Evolutionary conservation across 1,140 invertebrate genomes (phyloP).

Genomic region (Laupala kohalensis): DNA sequence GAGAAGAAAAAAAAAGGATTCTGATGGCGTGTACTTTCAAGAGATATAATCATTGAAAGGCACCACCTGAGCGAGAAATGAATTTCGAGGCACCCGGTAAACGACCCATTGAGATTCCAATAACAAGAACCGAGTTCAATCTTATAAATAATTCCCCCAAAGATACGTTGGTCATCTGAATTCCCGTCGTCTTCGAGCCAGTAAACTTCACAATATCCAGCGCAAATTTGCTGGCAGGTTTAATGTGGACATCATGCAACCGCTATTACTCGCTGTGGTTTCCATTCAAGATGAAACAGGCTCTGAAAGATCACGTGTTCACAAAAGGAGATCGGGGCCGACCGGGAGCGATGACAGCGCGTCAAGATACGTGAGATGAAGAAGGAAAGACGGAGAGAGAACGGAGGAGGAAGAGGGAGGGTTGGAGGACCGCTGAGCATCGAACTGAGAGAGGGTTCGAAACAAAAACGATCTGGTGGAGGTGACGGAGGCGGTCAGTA

Average conservation of each 20-base stretch:
- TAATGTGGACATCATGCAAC: background rate
- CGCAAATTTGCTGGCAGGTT: background rate
- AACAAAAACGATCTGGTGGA: background rate
- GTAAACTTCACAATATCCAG: background rate
- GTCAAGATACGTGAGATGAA: background rate
- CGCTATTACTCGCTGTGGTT: background rate
- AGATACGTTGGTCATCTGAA: background rate
- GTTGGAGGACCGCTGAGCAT: background rate
- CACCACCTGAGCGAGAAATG: too few species aligned
- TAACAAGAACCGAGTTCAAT: background rate
- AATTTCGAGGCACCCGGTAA: too few species aligned
- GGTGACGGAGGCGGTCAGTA: too few species aligned
- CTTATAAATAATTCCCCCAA: background rate
- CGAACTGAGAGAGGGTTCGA: background rate
- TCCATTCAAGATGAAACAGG: background rate
- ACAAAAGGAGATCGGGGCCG: background rate
- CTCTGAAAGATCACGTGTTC: background rate
- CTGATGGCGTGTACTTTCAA: too few species aligned
- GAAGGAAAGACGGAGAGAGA: background rate
- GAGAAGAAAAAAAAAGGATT: too few species aligned
- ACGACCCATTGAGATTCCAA: too few species aligned
- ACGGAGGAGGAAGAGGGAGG: background rate
- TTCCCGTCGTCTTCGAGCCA: background rate
- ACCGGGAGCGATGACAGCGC: too few species aligned
- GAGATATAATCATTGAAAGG: too few species aligned